Evolutionary conservation across 2,888 invertebrate genomes (phyloP).

Genomic region (Hypsopygia costalis): DNA sequence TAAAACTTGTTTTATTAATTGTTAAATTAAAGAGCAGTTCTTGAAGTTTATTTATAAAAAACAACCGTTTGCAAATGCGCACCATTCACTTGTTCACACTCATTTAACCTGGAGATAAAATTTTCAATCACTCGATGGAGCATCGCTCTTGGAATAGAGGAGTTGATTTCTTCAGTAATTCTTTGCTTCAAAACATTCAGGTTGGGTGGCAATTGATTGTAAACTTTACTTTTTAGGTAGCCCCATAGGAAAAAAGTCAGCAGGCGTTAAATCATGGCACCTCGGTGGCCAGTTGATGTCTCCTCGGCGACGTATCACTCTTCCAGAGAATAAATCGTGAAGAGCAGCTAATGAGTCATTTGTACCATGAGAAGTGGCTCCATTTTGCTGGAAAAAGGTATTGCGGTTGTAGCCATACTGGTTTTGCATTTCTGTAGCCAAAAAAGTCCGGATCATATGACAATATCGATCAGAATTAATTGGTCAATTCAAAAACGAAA

Average conservation of each 20-base stretch:
- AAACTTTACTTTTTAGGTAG: constrained; percentile 26
- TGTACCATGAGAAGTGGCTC: constrained; percentile 25
- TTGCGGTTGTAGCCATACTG: constrained; percentile 22
- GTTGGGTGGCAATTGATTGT: constrained; percentile 20
- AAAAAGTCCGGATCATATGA: constrained; percentile 22
- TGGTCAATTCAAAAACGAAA: background rate
- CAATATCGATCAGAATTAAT: constrained; percentile 22
- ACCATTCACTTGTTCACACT: constrained; percentile 15
- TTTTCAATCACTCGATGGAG: constrained; percentile 11
- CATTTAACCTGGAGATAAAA: constrained; percentile 20
- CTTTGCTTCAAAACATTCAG: constrained; percentile 15
- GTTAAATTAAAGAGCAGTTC: constrained; percentile 14
- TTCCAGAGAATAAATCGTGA: constrained; percentile 19
- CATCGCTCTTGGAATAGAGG: constrained; percentile 23
- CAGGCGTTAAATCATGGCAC: constrained; percentile 23
- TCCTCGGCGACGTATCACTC: constrained; percentile 23
- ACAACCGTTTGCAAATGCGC: constrained; percentile 13
- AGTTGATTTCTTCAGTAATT: constrained; percentile 25
- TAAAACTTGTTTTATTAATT: constrained; percentile 14
- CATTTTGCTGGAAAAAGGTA: constrained; percentile 26
- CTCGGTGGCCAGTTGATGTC: constrained; percentile 16
- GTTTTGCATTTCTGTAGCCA: constrained; percentile 25
- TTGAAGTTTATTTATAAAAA: constrained; percentile 10
- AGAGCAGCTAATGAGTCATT: constrained; percentile 25
- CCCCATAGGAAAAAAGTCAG: constrained; percentile 23